A percentile compares a stretch with the other conserved stretches of the same genome.
Conservation (phyloP, 2,888 invertebrate genomes). For the Drosophila anomalipes region DNA sequence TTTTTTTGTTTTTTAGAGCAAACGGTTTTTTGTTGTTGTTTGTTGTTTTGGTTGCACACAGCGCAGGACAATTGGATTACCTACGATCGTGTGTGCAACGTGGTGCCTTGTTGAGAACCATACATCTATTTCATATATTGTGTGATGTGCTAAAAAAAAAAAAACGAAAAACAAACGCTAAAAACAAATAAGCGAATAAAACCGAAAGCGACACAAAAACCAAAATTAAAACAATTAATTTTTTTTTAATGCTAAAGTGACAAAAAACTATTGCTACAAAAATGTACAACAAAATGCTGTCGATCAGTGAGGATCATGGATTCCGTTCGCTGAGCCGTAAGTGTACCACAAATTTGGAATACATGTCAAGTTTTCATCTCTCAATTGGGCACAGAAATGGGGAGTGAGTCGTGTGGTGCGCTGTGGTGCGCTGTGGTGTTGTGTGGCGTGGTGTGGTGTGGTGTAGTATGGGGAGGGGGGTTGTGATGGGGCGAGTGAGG, state of each 20-base stretch:
- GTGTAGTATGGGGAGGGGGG: background rate
- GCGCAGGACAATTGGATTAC: constrained; percentile 78
- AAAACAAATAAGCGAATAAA: constrained; percentile 22
- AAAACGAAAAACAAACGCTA: background rate
- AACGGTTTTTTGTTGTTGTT: background rate
- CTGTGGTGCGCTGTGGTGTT: background rate
- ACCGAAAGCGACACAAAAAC: constrained; percentile 18
- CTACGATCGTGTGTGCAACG: constrained; percentile 72
- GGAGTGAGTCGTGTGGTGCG: too few relatives aligned
- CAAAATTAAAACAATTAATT: constrained; percentile 24
- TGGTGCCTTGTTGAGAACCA: constrained; percentile 45
- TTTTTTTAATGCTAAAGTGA: constrained; percentile 51
- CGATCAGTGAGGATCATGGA: constrained; percentile 86
- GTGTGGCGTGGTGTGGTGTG: background rate
- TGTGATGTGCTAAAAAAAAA: constrained; percentile 59
- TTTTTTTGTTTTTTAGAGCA: constrained; percentile 30
- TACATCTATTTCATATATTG: constrained; percentile 19
- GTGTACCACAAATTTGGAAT: constrained; percentile 53
- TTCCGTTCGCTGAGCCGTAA: constrained; percentile 86
- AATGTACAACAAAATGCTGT: constrained; percentile 84
- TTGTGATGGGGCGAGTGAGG: background rate
- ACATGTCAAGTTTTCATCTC: background rate
- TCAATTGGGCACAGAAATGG: background rate
- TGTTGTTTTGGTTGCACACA: constrained; percentile 46
- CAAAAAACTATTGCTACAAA: constrained; percentile 16